Conservation (phyloP, 2,113 vertebrate species). For the Benitochromis conjunctus region DNA sequence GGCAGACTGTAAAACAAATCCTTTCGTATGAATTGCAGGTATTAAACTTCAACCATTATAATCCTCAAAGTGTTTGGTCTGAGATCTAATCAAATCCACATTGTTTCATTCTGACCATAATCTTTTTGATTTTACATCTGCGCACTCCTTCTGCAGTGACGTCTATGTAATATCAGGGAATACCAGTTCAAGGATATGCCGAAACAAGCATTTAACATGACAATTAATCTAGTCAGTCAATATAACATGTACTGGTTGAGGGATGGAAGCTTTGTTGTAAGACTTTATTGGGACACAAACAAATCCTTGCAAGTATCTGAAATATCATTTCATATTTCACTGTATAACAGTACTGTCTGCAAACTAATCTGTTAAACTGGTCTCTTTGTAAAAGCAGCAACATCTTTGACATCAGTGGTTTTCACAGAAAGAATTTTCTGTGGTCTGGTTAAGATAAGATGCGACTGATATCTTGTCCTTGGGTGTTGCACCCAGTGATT, state of each 20-base stretch:
- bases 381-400: background rate
- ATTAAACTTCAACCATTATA: too few species aligned
- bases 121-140: too few species aligned
- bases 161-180: background rate
- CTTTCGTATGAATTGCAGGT: too few species aligned
- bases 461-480: background rate
- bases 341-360: background rate
- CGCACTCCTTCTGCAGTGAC: background rate
- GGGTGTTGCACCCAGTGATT: background rate
- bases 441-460: background rate
- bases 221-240: background rate
- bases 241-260: background rate
- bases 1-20: too few species aligned
- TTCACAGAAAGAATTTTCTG: background rate
- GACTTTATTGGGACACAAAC: background rate
- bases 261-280: background rate
- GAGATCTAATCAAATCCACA: too few species aligned
- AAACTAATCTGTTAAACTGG: background rate
- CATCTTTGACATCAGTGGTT: background rate
- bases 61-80: too few species aligned
- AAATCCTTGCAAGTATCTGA: background rate
- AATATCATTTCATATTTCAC: background rate
- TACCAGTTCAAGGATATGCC: background rate
- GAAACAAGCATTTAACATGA: background rate
- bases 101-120: too few species aligned